A percentile compares a stretch with the other conserved stretches of the same genome.
Conservation (phyloP, 2,888 invertebrate species). For the Agriopis aurantiaria region DNA sequence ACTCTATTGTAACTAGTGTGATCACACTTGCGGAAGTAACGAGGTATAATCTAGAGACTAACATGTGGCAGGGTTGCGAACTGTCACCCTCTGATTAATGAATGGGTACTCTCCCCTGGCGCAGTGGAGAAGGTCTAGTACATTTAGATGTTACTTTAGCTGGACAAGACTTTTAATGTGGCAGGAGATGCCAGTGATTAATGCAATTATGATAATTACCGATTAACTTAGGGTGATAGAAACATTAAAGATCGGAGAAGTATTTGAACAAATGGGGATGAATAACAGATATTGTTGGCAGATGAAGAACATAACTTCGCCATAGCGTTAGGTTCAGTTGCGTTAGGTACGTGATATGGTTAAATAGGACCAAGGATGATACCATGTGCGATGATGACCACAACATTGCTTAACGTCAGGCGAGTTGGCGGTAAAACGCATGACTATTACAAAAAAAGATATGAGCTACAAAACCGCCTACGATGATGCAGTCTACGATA, state of each 20-base stretch:
- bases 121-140: not conserved
- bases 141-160: not conserved
- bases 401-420: too few species aligned
- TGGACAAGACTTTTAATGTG: not conserved
- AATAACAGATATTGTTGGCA: too few species aligned
- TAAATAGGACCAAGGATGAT: too few species aligned
- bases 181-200: not conserved
- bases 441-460: too few species aligned
- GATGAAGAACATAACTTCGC: too few species aligned
- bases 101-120: slow-evolving; percentile 52
- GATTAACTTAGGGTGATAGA: not conserved
- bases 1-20: slow-evolving; percentile 46
- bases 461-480: too few species aligned
- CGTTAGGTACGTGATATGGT: too few species aligned
- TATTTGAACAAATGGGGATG: not conserved
- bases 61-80: slow-evolving; percentile 68
- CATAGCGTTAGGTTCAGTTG: too few species aligned
- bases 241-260: not conserved
- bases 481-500: too few species aligned
- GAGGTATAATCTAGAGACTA: slow-evolving; percentile 66
- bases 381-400: too few species aligned
- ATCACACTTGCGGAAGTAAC: slow-evolving; percentile 64
- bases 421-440: too few species aligned
- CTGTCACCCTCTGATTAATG: slow-evolving; percentile 81
- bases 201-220: not conserved